A percentile compares a stretch with the other conserved stretches of the same genome.
Conservation (phyloP, 2,888 invertebrate genomes). For the Hecatera dysodea region DNA sequence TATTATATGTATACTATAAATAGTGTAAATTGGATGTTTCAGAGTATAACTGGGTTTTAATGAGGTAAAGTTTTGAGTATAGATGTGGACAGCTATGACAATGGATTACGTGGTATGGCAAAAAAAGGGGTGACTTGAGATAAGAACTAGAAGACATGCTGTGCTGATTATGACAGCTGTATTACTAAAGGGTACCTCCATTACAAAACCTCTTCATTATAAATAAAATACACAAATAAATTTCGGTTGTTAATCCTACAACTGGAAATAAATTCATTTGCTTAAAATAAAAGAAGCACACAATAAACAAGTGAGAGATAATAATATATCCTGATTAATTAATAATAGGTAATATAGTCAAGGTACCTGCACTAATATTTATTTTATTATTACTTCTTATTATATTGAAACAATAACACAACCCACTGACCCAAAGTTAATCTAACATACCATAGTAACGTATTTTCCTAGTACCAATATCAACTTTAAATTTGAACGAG, state of each 20-base stretch:
- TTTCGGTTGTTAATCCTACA: not conserved
- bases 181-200: not conserved
- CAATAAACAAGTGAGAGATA: not conserved
- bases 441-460: too few species aligned
- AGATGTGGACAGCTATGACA: not conserved
- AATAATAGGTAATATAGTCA: too few species aligned
- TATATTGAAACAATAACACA: too few species aligned
- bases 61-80: not conserved
- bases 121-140: too few species aligned
- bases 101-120: not conserved
- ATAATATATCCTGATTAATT: not conserved
- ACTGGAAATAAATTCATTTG: not conserved
- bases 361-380: not conserved
- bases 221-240: not conserved
- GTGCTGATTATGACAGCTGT: not conserved
- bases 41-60: not conserved
- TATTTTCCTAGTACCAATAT: conserved; percentile 8
- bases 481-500: too few species aligned
- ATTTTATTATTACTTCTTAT: not conserved
- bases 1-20: too few species aligned
- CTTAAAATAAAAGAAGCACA: not conserved
- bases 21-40: not conserved
- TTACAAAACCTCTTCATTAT: not conserved
- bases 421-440: too few species aligned
- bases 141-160: not conserved